phyloP scores from a whole-genome alignment of 2,888 invertebrate species.

The Acrobasis suavella region DNA sequence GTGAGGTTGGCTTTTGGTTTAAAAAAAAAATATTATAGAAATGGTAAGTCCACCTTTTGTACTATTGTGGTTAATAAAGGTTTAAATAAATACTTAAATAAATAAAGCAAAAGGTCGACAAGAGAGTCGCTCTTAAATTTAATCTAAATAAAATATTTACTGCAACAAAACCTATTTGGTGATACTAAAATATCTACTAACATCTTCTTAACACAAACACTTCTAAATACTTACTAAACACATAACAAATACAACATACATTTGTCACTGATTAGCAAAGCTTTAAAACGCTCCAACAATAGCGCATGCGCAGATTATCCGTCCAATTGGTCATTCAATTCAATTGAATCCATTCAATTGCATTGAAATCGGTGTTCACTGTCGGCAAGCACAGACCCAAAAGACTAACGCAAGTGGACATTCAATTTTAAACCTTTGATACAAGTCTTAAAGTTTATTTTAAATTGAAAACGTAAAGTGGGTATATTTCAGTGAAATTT shows the following conservation, averaged over 20 bases:
- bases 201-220: not conserved
- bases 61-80: no score
- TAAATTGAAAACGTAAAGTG: not conserved
- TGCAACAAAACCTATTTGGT: no score
- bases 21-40: no score
- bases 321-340: constrained; percentile 35
- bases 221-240: no score
- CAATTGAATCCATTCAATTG: constrained; percentile 27
- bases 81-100: no score
- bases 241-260: not conserved
- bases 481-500: constrained; percentile 37
- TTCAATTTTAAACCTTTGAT: constrained; percentile 1
- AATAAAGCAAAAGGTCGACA: no score
- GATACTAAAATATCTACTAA: no score
- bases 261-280: constrained; percentile 4
- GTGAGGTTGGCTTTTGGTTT: no score
- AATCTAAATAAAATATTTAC: no score
- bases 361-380: constrained; percentile 33
- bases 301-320: constrained; percentile 34
- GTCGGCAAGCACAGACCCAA: constrained; percentile 23
- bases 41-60: no score
- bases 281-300: constrained; percentile 17
- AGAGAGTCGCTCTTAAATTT: no score
- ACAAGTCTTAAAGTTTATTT: constrained; percentile 1
- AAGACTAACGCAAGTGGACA: not conserved